Evolutionary conservation across 2,797 vertebrate genomes (phyloP).

Genomic region (Furcifer pardalis): DNA sequence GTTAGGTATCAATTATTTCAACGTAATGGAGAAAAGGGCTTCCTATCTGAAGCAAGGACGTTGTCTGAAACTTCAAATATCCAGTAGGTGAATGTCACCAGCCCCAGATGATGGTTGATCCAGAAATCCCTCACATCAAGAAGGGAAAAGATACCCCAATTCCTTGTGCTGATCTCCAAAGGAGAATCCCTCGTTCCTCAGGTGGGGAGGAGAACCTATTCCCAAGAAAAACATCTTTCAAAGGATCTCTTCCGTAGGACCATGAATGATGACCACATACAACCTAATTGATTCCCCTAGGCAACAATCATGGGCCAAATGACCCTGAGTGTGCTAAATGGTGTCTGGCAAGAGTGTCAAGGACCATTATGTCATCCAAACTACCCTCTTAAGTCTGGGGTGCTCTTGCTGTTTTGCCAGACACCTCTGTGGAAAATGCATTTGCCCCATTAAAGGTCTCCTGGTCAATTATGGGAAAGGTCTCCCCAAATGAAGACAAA

Average conservation of each 20-base stretch:
- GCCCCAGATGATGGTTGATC: not conserved
- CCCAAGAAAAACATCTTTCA: constrained; percentile 66
- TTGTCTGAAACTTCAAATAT: not conserved
- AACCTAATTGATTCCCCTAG: constrained; percentile 76
- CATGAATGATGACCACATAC: constrained; percentile 57
- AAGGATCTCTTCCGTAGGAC: constrained; percentile 69
- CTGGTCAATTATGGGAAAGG: no score
- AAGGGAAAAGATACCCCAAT: no score
- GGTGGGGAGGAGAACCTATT: no score
- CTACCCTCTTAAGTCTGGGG: constrained; percentile 70
- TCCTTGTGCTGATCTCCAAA: not conserved
- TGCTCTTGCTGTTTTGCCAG: constrained; percentile 56
- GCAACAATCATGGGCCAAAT: constrained; percentile 80
- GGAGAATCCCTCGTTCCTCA: no score
- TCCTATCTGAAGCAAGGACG: not conserved
- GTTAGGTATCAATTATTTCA: not conserved
- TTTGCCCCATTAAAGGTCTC: constrained; percentile 62
- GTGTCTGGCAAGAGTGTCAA: constrained; percentile 71
- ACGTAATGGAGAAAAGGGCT: not conserved
- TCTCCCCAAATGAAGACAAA: no score
- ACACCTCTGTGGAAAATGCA: constrained; percentile 53
- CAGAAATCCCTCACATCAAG: not conserved
- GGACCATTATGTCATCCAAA: constrained; percentile 74
- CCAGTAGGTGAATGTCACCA: not conserved
- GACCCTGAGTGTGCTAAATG: constrained; percentile 70